Conservation (phyloP, 2,888 invertebrate genomes). For the Hirudinaria manillensis region DNA sequence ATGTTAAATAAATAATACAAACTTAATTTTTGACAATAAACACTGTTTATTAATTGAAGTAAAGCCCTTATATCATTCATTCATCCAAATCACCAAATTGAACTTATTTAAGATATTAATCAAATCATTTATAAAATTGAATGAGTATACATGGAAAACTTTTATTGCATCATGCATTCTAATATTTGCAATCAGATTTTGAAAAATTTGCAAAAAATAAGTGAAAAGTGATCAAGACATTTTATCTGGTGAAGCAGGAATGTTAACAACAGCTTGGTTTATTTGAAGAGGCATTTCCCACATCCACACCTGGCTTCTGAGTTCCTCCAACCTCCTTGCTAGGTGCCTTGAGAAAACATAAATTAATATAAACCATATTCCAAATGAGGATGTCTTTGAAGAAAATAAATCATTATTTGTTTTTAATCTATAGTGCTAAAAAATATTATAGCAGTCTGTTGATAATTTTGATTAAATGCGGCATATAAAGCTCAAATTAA, state of each 20-base stretch:
- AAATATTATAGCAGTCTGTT: neutral
- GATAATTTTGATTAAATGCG: no score
- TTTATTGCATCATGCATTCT: conserved; percentile 8
- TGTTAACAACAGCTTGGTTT: conserved; percentile 22
- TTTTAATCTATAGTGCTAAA: neutral
- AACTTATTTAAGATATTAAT: neutral
- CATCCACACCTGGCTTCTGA: conserved; percentile 26
- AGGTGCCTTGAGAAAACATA: conserved; percentile 15
- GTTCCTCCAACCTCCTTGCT: conserved; percentile 26
- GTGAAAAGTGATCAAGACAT: conserved; percentile 9
- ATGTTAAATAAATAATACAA: no score
- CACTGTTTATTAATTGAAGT: no score
- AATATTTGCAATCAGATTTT: neutral
- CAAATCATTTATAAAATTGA: no score
- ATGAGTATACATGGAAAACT: neutral
- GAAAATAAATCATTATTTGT: neutral
- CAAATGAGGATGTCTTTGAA: no score
- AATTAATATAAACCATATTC: no score
- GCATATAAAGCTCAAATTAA: no score
- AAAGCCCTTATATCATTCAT: no score
- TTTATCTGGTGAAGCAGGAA: conserved; percentile 1
- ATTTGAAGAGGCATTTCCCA: conserved; percentile 12
- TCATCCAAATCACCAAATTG: neutral
- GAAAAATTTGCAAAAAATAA: neutral
- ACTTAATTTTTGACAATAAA: no score